A percentile compares a stretch with the other conserved stretches of the same genome.
These are phyloP conservation scores for Riptortus pedestris DNA, from an alignment of 1,140 invertebrate species.

Conservation along the genomic window DNA sequence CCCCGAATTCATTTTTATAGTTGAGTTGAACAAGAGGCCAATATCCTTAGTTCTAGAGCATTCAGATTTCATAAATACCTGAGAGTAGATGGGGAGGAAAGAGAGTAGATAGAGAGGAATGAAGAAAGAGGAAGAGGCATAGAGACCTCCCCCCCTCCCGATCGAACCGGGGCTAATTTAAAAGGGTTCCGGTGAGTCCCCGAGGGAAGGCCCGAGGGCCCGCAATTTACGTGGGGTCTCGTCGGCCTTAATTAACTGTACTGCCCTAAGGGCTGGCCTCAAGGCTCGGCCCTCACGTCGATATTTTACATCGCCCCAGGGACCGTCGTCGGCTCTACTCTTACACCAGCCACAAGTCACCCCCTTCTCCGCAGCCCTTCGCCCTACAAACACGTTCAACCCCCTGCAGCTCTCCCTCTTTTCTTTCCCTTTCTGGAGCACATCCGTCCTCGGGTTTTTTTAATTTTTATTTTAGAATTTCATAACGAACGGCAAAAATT, in stretches of 20 bases:
- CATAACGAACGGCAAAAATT: not conserved
- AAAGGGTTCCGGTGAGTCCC: not conserved
- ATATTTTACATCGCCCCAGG: slow-evolving; percentile 8
- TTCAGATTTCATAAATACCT: too few species aligned
- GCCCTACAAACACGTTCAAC: not conserved
- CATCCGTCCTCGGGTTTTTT: not conserved
- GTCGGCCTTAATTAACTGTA: slow-evolving; percentile 5
- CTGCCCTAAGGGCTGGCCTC: not conserved
- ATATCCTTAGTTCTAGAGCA: too few species aligned
- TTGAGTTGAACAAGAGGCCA: too few species aligned
- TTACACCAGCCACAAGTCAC: not conserved
- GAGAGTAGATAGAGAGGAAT: slow-evolving; percentile 4
- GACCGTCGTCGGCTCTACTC: not conserved
- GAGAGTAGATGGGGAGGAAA: not conserved
- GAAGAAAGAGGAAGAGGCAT: slow-evolving; percentile 6
- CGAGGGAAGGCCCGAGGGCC: slow-evolving; percentile 5
- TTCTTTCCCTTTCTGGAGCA: not conserved
- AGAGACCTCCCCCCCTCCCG: too few species aligned
- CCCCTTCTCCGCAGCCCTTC: not conserved
- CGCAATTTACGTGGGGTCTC: slow-evolving; percentile 11
- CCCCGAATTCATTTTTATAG: too few species aligned
- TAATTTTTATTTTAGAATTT: not conserved
- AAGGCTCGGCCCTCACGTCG: not conserved
- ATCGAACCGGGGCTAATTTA: slow-evolving; percentile 14
- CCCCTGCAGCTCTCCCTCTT: not conserved